Base-by-base conservation (phyloP, 2,888 invertebrate species). In the Drosophila neutralis region DNA sequence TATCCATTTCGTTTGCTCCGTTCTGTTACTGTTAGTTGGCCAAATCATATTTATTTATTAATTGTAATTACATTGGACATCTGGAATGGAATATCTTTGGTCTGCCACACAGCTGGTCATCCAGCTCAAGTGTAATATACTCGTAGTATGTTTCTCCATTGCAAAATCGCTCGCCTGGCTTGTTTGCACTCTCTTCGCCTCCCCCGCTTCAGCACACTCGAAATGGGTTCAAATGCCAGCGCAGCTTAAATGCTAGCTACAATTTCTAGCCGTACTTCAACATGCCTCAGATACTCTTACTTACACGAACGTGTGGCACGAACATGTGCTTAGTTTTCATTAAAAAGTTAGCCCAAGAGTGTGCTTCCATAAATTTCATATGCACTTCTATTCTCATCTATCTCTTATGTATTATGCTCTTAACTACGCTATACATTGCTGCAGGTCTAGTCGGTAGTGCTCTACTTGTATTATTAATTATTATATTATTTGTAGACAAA, bases 31-130 rank as follows among this genome's bases (percentile, higher is more conserved):
- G 71, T 77, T 76, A 73, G 73, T 73, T 61, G 63, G 51, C 66
- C 66, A 82, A 87, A 87, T 89, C 84, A 81, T 81, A 89, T 87
- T 87, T 84, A 87, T 89, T 89, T 87, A 89, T 89, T 89, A 89
- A 79, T 81, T 84, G 67, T 82, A 87, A 87, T 89, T 87, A 81
- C 84, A 81, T 87, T 84, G 67, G 69, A 58, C 80, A 80, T 73
- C 72, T 70, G 68, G 70, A 61, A 70, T 45, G 40, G 27, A 40
- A 36, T 40, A 67, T 54, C 69, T 13, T 6, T 7, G 54, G 38
- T 36, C 57, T 21, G 48, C 35, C 33, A 10, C 33, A 21, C 51
- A 54, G 42, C 56, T 36, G 38, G 51, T 7, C 54, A 54, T 27
- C 35, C 57, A 61, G 57, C 63, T 71, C 53, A 27, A 57, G 35